A percentile compares a stretch with the other conserved stretches of the same genome.
These are phyloP conservation scores for Sylvietta virens DNA, from an alignment of 2,113 vertebrate genomes.

Conservation along the genomic window DNA sequence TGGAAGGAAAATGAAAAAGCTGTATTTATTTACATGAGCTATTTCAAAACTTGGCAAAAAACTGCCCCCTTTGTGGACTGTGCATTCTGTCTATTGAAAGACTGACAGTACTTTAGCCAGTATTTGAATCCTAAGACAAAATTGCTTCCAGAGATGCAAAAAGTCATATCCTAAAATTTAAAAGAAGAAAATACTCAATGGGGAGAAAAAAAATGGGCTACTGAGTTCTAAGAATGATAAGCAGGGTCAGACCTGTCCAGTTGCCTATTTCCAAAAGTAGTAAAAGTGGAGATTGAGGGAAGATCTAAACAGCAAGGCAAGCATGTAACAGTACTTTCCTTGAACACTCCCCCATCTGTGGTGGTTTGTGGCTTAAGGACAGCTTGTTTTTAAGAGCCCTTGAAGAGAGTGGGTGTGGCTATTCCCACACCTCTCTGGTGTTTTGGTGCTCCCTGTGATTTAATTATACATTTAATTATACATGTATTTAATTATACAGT, in stretches of 20 bases:
- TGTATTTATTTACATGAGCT: neutral
- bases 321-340: neutral
- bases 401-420: neutral
- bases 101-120: neutral
- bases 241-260: neutral
- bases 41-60: neutral
- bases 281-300: neutral
- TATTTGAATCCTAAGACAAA: neutral
- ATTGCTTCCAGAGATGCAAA: neutral
- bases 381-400: neutral
- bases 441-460: neutral
- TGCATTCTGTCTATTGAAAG: neutral
- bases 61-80: neutral
- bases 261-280: neutral
- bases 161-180: neutral
- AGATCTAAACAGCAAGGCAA: neutral
- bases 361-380: neutral
- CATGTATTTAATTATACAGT: neutral
- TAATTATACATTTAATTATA: neutral
- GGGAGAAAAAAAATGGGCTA: neutral
- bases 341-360: neutral
- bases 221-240: neutral
- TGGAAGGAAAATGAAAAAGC: neutral
- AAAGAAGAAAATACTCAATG: neutral
- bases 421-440: neutral